phyloP scores from a whole-genome alignment of 2,797 vertebrate genomes.

The Triplophysa bombifrons region DNA sequence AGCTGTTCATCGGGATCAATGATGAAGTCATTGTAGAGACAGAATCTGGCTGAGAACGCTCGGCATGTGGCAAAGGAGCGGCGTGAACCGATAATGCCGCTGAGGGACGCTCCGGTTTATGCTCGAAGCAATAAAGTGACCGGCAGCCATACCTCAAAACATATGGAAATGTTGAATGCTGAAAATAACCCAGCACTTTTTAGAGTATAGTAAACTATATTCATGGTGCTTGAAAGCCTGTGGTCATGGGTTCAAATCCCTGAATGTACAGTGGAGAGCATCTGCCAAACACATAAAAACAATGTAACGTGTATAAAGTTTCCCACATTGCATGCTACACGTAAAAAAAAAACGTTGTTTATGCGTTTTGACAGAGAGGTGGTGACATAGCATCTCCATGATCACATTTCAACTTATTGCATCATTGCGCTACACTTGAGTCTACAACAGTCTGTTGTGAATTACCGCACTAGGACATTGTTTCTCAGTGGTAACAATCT shows the following conservation, averaged over 20 bases:
- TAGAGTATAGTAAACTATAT: no score
- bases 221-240: no score
- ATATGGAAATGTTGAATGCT: slow-evolving; percentile 4
- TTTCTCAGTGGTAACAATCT: slow-evolving; percentile 54
- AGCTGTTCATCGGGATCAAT: slow-evolving; percentile 38
- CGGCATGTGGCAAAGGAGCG: slow-evolving; percentile 20
- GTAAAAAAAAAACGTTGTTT: no score
- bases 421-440: slow-evolving; percentile 24
- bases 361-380: not conserved
- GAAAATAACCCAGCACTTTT: no score
- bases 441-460: slow-evolving; percentile 4
- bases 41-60: slow-evolving; percentile 13
- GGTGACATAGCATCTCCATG: not conserved
- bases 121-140: slow-evolving; percentile 11
- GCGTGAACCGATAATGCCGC: slow-evolving; percentile 20
- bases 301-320: no score
- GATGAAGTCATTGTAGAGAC: slow-evolving; percentile 29
- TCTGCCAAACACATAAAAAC: no score
- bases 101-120: slow-evolving; percentile 7
- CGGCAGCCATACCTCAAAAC: slow-evolving; percentile 7
- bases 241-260: no score
- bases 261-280: no score
- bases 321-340: no score
- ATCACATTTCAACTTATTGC: slow-evolving; percentile 27
- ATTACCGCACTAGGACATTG: slow-evolving; percentile 6